Evolutionary conservation across 2,113 vertebrate species (phyloP).

Genomic region (Hippocampus abdominalis): DNA sequence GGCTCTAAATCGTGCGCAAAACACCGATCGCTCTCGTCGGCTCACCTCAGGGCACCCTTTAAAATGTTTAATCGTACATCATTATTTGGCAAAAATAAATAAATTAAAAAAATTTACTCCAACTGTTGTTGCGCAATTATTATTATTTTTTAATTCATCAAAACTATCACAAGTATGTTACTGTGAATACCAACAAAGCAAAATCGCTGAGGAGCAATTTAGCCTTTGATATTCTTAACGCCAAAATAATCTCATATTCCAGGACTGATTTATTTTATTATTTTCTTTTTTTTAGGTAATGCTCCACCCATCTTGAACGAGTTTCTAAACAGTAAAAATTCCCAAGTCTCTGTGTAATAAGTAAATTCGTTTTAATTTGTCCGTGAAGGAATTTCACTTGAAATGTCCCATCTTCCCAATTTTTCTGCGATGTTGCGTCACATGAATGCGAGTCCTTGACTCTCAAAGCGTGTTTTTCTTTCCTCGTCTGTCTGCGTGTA

Average conservation of each 20-base stretch:
- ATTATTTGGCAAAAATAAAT: not conserved
- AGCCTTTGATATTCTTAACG: not conserved
- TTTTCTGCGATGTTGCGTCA: not conserved
- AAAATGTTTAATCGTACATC: not conserved
- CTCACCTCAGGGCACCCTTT: not conserved
- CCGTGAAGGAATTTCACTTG: not conserved
- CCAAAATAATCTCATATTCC: not conserved
- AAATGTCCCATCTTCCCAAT: not conserved
- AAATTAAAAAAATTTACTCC: not conserved
- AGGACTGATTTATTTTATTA: too few species aligned
- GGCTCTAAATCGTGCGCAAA: slow-evolving; percentile 46
- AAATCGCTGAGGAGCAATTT: not conserved
- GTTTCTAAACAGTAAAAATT: too few species aligned
- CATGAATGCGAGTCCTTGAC: not conserved
- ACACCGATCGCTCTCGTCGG: slow-evolving; percentile 7
- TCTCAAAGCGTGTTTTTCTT: not conserved
- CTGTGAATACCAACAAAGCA: not conserved
- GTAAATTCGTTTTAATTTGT: not conserved
- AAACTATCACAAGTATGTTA: not conserved
- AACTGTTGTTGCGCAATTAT: not conserved
- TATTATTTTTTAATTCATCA: too few species aligned
- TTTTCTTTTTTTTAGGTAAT: too few species aligned
- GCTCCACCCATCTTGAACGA: too few species aligned
- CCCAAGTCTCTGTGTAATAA: too few species aligned
- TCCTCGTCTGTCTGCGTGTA: not conserved